Percentiles rank a stretch among this genome's conserved stretches.
phyloP scores from a whole-genome alignment of 2,113 vertebrate species.

The Hepsetus odoe region DNA sequence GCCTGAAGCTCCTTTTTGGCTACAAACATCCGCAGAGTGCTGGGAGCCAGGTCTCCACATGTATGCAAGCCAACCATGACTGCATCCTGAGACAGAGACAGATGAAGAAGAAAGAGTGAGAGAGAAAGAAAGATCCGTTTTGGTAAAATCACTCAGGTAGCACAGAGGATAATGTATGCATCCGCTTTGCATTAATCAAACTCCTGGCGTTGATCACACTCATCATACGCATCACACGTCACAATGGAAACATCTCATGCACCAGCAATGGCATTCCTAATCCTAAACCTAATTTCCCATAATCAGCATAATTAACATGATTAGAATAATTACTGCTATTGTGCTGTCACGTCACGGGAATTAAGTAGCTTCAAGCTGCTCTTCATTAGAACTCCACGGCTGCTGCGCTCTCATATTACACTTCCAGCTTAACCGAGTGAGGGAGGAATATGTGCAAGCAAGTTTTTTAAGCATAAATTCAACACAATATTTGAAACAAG shows the following conservation, averaged over 20 bases:
- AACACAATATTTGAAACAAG: not conserved
- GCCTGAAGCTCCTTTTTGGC: slow-evolving; percentile 85
- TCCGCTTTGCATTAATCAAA: not conserved
- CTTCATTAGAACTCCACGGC: slow-evolving; percentile 13
- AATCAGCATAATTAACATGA: slow-evolving; percentile 34
- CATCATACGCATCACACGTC: not conserved
- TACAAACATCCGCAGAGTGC: slow-evolving; percentile 83
- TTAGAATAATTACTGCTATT: slow-evolving; percentile 24
- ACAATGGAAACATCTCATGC: slow-evolving; percentile 14
- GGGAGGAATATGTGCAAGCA: not conserved
- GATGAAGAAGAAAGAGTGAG: not conserved
- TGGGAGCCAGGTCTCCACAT: slow-evolving; percentile 90
- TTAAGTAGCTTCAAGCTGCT: slow-evolving; percentile 54
- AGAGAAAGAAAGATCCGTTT: not conserved
- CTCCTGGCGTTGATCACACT: not conserved
- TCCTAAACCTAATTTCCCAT: slow-evolving; percentile 27
- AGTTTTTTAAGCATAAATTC: not conserved
- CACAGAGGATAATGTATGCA: not conserved
- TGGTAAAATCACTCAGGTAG: not conserved
- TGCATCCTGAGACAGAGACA: slow-evolving; percentile 78
- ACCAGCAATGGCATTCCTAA: not conserved
- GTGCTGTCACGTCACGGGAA: slow-evolving; percentile 14
- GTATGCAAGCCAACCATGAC: slow-evolving; percentile 94
- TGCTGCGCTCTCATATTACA: not conserved
- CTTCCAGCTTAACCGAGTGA: not conserved